These are phyloP conservation scores for Bombus impatiens DNA, from an alignment of 1,140 invertebrate genomes.

Conservation along the genomic window DNA sequence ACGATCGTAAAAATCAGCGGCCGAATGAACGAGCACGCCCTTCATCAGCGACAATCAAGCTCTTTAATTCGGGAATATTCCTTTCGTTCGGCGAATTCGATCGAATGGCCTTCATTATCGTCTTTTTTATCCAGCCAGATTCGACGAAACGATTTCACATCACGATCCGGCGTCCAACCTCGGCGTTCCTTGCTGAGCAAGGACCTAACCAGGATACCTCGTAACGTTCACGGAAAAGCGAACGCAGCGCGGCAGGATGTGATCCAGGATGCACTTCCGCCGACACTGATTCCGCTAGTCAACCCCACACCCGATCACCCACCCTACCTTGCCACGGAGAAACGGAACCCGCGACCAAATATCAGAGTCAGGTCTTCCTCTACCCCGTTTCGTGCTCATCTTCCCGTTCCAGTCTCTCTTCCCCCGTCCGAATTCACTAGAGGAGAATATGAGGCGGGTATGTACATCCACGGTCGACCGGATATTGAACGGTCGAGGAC, in stretches of 20 bases:
- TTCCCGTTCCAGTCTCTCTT: background rate
- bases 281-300: conserved; percentile 62
- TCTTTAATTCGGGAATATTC: conserved; percentile 33
- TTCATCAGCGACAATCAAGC: background rate
- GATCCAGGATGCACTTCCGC: conserved; percentile 67
- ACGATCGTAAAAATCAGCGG: background rate
- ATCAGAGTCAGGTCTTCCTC: conserved; percentile 57
- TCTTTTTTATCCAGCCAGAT: conserved; percentile 26
- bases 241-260: conserved; percentile 62
- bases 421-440: conserved; percentile 11
- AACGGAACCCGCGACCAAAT: conserved; percentile 64
- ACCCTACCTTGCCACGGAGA: background rate
- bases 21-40: conserved; percentile 5
- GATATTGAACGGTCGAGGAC: conserved; percentile 35
- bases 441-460: conserved; percentile 42
- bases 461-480: conserved; percentile 24
- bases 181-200: conserved; percentile 52
- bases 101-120: conserved; percentile 40
- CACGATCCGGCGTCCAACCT: conserved; percentile 48
- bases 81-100: background rate
- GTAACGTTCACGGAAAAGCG: conserved; percentile 63
- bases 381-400: conserved; percentile 29
- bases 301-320: conserved; percentile 12
- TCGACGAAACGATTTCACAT: conserved; percentile 68
- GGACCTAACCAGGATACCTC: conserved; percentile 46